Conservation (phyloP, 2,113 vertebrate species). For the Nesospiza acunhae region DNA sequence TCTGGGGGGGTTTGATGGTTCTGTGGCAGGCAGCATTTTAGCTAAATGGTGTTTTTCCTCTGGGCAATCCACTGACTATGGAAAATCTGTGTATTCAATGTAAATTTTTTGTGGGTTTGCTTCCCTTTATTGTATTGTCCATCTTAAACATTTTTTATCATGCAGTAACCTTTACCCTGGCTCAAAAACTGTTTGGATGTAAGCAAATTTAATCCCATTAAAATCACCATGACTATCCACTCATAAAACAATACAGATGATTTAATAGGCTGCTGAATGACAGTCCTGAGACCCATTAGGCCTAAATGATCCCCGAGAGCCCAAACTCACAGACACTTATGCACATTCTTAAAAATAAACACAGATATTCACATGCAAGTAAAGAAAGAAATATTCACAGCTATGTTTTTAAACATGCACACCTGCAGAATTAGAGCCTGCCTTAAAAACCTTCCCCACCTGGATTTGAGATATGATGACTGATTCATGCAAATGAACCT, state of each 20-base stretch:
- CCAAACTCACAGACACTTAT: neutral
- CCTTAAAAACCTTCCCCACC: neutral
- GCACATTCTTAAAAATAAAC: neutral
- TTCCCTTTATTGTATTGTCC: constrained; percentile 3
- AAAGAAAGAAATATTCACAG: neutral
- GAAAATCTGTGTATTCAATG: neutral
- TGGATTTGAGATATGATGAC: neutral
- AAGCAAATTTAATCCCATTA: neutral
- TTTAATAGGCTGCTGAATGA: neutral
- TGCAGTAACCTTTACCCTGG: neutral
- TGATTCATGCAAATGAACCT: neutral
- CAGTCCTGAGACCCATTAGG: neutral
- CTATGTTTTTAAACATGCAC: neutral
- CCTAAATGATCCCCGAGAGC: neutral
- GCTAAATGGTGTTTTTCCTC: neutral
- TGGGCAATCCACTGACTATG: neutral
- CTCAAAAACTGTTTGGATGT: neutral
- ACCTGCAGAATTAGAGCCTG: neutral
- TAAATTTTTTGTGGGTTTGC: neutral
- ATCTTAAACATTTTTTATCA: neutral
- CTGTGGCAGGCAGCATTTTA: constrained; percentile 30
- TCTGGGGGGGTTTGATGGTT: neutral
- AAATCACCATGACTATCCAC: neutral
- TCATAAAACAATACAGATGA: neutral
- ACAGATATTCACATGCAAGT: neutral